Evolutionary conservation across 2,888 invertebrate genomes (phyloP), one percentile per base, ranked within the genome.

Genomic region (Petrophora chlorosata): DNA sequence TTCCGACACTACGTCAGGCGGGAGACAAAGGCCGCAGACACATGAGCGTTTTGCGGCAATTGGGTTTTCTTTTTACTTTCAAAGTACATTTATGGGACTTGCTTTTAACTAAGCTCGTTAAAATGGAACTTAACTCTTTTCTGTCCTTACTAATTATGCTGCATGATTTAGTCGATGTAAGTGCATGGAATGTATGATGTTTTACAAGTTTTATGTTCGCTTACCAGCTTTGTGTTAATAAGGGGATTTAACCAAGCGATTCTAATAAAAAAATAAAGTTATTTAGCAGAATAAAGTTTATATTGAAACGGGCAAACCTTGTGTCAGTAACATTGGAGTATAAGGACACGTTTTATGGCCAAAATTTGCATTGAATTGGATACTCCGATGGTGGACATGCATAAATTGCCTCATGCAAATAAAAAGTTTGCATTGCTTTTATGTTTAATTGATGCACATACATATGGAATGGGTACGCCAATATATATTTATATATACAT

Each of bases 21-120:
- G n/a, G 60, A 74, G 65, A 76, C 72, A 76, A 76, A 73, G 59
- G 61, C 62, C 51, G 59, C 53, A 56, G 55, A 56, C 53, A 61
- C 56, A 60, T 45, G 54, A 61, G 59, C 42, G 43, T 67, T 61
- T 61, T 48, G 56, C 48, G 54, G 48, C 61, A 61, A 61, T 58
- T 58, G 56, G 49, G 54, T 54, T 61, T 61, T 54, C 58, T 58
- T 61, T 58, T 58, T 52, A 51, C 53, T 48, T 58, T 53, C 45
- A 38, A 28, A 41, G 22, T 36, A 48, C 28, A 53, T 53, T 45
- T 56, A 23, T 33, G 3, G 42, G 30, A 38, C 30, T 45, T 41
- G 44, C 43, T n/a, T 26, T 35, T 41, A 30, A 29, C 29, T 29
- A 13, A 36, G 29, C 34, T 32, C 12, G 35, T 29, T 47, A 15